Evolutionary conservation across 2,888 invertebrate genomes (phyloP).

Genomic region (Emmelina monodactyla): DNA sequence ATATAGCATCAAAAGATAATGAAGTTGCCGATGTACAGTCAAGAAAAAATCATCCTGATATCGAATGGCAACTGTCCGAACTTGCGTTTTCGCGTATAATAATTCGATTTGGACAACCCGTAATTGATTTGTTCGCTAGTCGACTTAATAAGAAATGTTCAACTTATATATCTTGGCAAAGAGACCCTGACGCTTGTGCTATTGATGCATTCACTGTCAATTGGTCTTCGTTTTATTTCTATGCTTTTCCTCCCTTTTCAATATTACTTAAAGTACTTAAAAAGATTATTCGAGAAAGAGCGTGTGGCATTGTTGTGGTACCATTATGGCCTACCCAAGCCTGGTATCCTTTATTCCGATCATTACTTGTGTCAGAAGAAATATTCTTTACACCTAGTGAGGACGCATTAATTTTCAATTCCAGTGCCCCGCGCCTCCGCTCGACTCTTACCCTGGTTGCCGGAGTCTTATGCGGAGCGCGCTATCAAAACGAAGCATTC

Average conservation of each 20-base stretch:
- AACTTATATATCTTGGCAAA: no score
- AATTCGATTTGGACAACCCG: not conserved
- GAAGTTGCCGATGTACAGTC: not conserved
- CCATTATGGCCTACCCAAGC: not conserved
- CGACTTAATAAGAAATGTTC: no score
- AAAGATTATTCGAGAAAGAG: not conserved
- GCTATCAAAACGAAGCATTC: slow-evolving; percentile 1
- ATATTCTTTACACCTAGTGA: not conserved
- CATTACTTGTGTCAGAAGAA: not conserved
- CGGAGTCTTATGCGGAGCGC: slow-evolving; percentile 10
- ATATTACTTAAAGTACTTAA: not conserved
- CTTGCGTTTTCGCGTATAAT: not conserved
- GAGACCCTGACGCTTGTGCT: no score
- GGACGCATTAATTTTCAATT: slow-evolving; percentile 4
- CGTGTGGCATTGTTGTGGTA: not conserved
- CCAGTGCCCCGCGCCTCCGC: slow-evolving; percentile 7
- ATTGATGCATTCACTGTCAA: no score
- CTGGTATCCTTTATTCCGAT: not conserved
- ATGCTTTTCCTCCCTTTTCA: no score
- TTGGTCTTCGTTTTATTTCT: no score
- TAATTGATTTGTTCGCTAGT: not conserved
- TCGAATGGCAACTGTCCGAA: not conserved
- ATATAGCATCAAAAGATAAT: not conserved
- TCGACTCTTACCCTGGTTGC: slow-evolving; percentile 7
- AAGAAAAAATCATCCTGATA: not conserved